Percentiles rank a stretch among this genome's conserved stretches.
Conservation (phyloP, 53 echinoderm and acorn worm genomes). For the Patiria pectinifera region DNA sequence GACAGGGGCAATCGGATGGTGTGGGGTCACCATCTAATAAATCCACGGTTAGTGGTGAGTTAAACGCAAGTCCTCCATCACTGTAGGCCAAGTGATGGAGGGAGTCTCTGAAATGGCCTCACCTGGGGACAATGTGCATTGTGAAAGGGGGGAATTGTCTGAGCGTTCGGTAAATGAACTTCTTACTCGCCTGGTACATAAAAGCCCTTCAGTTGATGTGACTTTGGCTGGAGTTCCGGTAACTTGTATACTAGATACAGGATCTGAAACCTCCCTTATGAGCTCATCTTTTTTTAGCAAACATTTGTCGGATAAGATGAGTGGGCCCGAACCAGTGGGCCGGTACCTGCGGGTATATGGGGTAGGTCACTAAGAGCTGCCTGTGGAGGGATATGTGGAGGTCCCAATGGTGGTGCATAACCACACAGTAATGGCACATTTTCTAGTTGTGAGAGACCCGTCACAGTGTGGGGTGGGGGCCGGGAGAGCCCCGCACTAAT, state of each 20-base stretch:
- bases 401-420: not conserved
- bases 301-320: not conserved
- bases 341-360: conserved; percentile 15
- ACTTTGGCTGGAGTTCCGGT: conserved; percentile 38
- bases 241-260: conserved; percentile 59
- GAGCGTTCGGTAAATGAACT: not conserved
- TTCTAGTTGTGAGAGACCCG: conserved; percentile 12
- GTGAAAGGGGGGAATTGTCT: not conserved
- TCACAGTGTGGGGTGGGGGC: not conserved
- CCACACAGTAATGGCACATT: not conserved
- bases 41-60: not conserved
- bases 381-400: conserved; percentile 28
- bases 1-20: not conserved
- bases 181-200: not conserved
- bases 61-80: conserved; percentile 13
- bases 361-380: not conserved
- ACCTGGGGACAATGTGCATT: not conserved
- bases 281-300: conserved; percentile 29
- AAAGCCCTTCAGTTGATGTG: conserved; percentile 43
- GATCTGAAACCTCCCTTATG: conserved; percentile 62
- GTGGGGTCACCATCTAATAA: not conserved
- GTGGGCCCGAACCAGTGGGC: conserved; percentile 18
- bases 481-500: too few species aligned
- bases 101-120: not conserved
- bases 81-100: conserved; percentile 27